Evolutionary conservation across 2,113 vertebrate genomes (phyloP), one percentile per base, ranked within the genome.

Genomic region (Dendropsophus ebraccatus): DNA sequence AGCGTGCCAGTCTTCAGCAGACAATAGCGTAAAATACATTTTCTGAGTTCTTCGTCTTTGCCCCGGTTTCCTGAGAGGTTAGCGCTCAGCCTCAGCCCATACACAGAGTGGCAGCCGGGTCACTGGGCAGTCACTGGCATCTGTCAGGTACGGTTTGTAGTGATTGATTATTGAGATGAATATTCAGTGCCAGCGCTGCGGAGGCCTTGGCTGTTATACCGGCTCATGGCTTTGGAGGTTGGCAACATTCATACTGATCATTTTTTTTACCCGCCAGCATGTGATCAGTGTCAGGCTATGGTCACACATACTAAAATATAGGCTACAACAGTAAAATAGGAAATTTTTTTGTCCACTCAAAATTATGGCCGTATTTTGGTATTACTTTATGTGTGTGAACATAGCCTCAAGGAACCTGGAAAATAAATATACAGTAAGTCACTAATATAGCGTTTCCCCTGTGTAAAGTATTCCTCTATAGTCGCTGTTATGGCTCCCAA

Each of bases 51-150:
- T 30, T 25, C 5, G 13, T 65, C 12, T 65, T 30, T 65, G 60
- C 13, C 60, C 28, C 60, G 16, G 28, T 30, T 65, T 65, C 28
- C 28, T 23, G 19, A 58, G 54, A 58, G 60, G 28, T 30, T 65
- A 28, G 10, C 12, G 25, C 60, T 65, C 11, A 30, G 60, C 60
- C 47, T 37, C 52, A 23, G 52, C 19, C 21, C 30, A 58, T 21
- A 35, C 17, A 12, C 17, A 37, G 7, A 25, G n/a, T 76, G 14
- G 25, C 47, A 52, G 73, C 14, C 16, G 47, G 73, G 73, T 50
- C 73, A 76, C 13, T 52, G 47, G 45, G 45, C 23, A n/a, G 73
- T 76, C 73, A 76, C 47, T 52, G 73, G 25, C n/a, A 19, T 50
- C 47, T 52, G 73, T 50, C 45, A 76, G 73, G 45, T 50, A 14